These are phyloP conservation scores for Drosophila grimshawi DNA, from an alignment of 1,140 invertebrate genomes.

Conservation along the genomic window DNA sequence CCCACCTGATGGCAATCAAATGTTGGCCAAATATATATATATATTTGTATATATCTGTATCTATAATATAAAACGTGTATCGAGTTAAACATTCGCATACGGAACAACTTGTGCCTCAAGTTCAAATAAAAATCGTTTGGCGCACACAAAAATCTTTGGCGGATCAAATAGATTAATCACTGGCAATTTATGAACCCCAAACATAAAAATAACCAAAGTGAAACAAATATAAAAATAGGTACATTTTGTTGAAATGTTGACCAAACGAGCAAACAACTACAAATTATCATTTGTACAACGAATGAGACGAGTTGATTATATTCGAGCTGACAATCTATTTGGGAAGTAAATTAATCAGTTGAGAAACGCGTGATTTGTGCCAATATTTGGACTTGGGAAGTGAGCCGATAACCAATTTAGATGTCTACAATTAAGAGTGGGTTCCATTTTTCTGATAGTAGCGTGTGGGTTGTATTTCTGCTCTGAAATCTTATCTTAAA, in stretches of 20 bases:
- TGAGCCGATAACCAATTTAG: not conserved
- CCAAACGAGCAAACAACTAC: not conserved
- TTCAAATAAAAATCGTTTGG: constrained; percentile 80
- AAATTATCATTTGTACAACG: constrained; percentile 10
- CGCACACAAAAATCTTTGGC: constrained; percentile 42
- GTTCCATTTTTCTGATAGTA: not conserved
- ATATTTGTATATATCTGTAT: constrained; percentile 10
- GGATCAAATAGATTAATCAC: constrained; percentile 82
- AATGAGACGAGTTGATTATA: not conserved
- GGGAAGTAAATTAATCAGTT: constrained; percentile 26
- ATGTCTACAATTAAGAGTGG: not conserved
- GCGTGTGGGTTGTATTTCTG: not conserved
- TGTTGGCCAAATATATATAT: constrained; percentile 37
- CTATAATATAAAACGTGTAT: constrained; percentile 29
- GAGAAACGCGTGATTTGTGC: not conserved
- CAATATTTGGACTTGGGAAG: not conserved
- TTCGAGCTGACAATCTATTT: constrained; percentile 14
- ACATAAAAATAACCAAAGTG: constrained; percentile 65
- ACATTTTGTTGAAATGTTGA: not conserved
- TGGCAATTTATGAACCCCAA: constrained; percentile 76
- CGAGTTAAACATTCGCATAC: constrained; percentile 27
- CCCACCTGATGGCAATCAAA: constrained; percentile 66
- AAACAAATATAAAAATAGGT: constrained; percentile 49
- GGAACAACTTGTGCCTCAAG: constrained; percentile 53
- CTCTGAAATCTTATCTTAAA: constrained; percentile 8